Evolutionary conservation across 1,140 invertebrate genomes (phyloP).

Genomic region (Acromyrmex heyeri): DNA sequence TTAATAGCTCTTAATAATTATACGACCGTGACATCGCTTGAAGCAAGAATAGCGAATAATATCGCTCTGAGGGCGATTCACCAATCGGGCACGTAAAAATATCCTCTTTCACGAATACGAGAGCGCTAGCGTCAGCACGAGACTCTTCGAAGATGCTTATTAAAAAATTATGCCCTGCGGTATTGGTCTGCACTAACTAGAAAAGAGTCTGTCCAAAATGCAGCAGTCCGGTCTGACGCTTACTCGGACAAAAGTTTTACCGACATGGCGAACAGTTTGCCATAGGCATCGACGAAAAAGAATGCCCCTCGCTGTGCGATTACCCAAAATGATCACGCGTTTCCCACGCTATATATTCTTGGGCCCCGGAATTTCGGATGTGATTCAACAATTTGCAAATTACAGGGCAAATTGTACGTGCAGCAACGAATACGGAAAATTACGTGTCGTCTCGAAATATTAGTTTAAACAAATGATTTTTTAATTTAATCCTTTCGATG

Average conservation of each 20-base stretch:
- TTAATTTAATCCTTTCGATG: not conserved
- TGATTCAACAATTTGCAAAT: constrained; percentile 42
- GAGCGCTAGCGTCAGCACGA: constrained; percentile 40
- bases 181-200: constrained; percentile 16
- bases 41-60: not conserved
- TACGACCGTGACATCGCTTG: not conserved
- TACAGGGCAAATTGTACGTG: not conserved
- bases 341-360: constrained; percentile 53
- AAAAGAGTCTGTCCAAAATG: constrained; percentile 28
- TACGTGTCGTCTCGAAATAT: not conserved
- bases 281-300: constrained; percentile 6
- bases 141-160: constrained; percentile 51
- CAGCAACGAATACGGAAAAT: not conserved
- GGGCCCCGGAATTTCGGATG: constrained; percentile 45
- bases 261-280: constrained; percentile 17
- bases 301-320: constrained; percentile 26
- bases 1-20: constrained; percentile 35
- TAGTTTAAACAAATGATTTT: not conserved
- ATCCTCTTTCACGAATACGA: constrained; percentile 18
- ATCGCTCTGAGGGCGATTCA: constrained; percentile 1
- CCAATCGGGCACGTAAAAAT: constrained; percentile 35
- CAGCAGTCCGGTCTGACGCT: not conserved
- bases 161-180: constrained; percentile 52
- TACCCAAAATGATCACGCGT: constrained; percentile 42
- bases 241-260: constrained; percentile 54